Conservation (phyloP, 2,113 vertebrate species). For the Meleagris gallopavo region DNA sequence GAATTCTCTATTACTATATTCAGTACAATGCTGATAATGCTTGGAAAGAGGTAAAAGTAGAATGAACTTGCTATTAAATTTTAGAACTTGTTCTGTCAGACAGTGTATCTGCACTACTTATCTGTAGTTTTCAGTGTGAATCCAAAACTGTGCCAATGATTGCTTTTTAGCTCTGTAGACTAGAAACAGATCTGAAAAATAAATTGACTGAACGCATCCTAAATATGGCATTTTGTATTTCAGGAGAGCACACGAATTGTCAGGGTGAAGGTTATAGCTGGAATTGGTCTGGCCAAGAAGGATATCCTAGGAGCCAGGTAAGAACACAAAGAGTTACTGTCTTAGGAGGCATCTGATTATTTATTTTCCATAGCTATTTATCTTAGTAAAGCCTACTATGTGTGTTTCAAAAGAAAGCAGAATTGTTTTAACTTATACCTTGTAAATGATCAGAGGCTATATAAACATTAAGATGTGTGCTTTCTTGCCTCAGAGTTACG, state of each 20-base stretch:
- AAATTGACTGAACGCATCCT: neutral
- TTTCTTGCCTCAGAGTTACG: neutral
- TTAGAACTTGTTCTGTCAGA: neutral
- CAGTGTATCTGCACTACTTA: neutral
- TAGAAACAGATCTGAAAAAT: neutral
- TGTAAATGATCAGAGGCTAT: neutral
- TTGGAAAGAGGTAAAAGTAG: neutral
- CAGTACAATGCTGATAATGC: neutral
- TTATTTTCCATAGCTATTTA: neutral
- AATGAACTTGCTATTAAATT: neutral
- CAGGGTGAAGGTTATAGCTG: slow-evolving; percentile 90
- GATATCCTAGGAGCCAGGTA: slow-evolving; percentile 97
- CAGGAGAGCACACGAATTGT: slow-evolving; percentile 88
- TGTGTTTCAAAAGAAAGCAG: neutral
- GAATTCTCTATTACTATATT: neutral
- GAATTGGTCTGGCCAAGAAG: slow-evolving; percentile 95
- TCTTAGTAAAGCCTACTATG: neutral
- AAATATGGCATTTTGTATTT: slow-evolving; percentile 41
- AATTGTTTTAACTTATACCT: neutral
- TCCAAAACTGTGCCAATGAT: neutral
- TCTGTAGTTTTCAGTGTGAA: neutral
- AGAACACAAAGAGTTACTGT: slow-evolving; percentile 20
- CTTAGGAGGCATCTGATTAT: slow-evolving; percentile 36
- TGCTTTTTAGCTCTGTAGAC: neutral
- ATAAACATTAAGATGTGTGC: neutral